phyloP scores from a whole-genome alignment of 2,888 invertebrate genomes.

The Dynastes grantii region DNA sequence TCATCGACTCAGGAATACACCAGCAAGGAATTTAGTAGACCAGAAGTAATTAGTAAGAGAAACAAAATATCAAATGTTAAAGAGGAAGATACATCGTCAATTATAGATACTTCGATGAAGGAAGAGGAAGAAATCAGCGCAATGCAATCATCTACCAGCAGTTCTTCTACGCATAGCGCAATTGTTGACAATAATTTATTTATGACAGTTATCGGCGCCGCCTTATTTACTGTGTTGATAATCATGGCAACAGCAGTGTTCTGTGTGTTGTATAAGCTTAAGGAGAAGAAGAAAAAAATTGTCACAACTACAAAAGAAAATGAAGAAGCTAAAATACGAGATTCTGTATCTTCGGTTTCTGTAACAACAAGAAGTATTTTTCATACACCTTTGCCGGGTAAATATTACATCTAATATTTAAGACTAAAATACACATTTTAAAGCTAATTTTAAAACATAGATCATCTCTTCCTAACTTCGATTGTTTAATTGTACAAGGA shows the following conservation, averaged over 20 bases:
- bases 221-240: slow-evolving; percentile 73
- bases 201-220: slow-evolving; percentile 66
- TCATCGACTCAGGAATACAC: not conserved
- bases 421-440: no score
- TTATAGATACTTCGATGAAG: not conserved
- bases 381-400: slow-evolving; percentile 59
- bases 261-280: slow-evolving; percentile 72
- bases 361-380: slow-evolving; percentile 57
- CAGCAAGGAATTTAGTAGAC: not conserved
- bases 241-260: slow-evolving; percentile 73
- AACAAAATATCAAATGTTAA: not conserved
- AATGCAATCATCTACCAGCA: not conserved
- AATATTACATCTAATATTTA: not conserved
- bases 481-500: no score
- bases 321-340: not conserved
- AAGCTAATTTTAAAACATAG: no score
- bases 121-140: not conserved
- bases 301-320: slow-evolving; percentile 68
- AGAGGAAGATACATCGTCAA: not conserved
- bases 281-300: slow-evolving; percentile 68
- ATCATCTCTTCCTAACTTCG: no score
- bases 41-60: not conserved
- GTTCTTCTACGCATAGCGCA: slow-evolving; percentile 13
- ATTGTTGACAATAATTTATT: slow-evolving; percentile 46
- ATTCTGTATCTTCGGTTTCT: slow-evolving; percentile 46